Conservation (phyloP, 1,140 invertebrate genomes). For the Spodoptera frugiperda region DNA sequence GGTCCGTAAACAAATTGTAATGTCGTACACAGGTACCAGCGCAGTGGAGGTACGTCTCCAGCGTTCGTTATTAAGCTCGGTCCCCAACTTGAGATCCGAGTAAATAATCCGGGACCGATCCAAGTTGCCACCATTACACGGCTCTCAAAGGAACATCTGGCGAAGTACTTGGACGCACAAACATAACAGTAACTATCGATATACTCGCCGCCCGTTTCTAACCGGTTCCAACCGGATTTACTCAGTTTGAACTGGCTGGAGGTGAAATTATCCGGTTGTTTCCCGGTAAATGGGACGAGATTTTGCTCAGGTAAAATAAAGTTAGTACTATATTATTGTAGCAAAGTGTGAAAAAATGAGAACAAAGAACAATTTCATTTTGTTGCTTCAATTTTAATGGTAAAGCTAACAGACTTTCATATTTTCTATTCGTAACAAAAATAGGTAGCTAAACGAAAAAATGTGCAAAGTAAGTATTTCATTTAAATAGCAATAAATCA, state of each 20-base stretch:
- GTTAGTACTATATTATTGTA: slow-evolving; percentile 30
- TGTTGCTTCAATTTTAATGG: neutral
- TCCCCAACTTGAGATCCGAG: slow-evolving; percentile 3
- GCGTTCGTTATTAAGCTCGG: slow-evolving; percentile 17
- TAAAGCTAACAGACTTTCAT: neutral
- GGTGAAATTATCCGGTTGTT: slow-evolving; percentile 45
- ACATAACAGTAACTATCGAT: slow-evolving; percentile 44
- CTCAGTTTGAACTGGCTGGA: slow-evolving; percentile 35
- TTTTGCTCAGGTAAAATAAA: slow-evolving; percentile 44
- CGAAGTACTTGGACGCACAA: slow-evolving; percentile 28
- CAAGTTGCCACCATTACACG: slow-evolving; percentile 17
- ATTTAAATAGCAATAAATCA: neutral
- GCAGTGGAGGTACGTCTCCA: neutral
- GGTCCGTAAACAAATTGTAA: slow-evolving; percentile 21
- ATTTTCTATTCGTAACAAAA: too few species aligned
- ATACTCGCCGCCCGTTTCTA: slow-evolving; percentile 5
- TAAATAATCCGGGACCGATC: slow-evolving; percentile 33
- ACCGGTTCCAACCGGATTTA: slow-evolving; percentile 32
- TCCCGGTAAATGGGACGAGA: slow-evolving; percentile 19
- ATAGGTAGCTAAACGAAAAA: too few species aligned
- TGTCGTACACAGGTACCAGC: slow-evolving; percentile 6
- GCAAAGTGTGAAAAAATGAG: neutral
- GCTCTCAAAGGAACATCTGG: slow-evolving; percentile 39
- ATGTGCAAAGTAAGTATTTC: neutral
- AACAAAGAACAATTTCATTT: neutral